These are phyloP conservation scores for Rhinogobius similis DNA, from an alignment of 2,113 vertebrate genomes.

Conservation along the genomic window DNA sequence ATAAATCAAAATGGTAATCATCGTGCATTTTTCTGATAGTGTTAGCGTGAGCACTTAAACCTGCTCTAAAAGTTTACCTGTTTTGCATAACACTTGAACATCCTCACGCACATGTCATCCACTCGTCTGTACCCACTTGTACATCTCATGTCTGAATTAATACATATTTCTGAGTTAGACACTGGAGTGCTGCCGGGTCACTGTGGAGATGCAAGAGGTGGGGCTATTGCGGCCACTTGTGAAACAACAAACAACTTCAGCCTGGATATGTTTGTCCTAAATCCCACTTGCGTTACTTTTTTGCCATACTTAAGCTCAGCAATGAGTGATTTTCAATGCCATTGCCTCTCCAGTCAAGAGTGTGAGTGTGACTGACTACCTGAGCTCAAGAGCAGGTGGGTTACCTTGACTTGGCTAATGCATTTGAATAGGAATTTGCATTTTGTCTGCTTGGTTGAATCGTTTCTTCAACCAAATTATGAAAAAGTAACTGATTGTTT, in stretches of 20 bases:
- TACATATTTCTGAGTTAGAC: slow-evolving; percentile 40
- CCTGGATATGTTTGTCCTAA: slow-evolving; percentile 50
- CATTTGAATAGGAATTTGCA: slow-evolving; percentile 48
- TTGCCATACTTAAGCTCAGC: slow-evolving; percentile 50
- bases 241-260: slow-evolving; percentile 74
- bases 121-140: slow-evolving; percentile 53
- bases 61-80: slow-evolving; percentile 51
- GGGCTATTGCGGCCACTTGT: slow-evolving; percentile 66
- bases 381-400: slow-evolving; percentile 40
- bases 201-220: slow-evolving; percentile 43
- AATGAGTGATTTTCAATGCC: slow-evolving; percentile 40
- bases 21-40: not conserved
- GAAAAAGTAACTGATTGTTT: not conserved
- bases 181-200: slow-evolving; percentile 56
- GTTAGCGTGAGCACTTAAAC: slow-evolving; percentile 36
- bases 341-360: slow-evolving; percentile 21
- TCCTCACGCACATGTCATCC: slow-evolving; percentile 43
- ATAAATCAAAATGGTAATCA: not conserved
- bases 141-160: slow-evolving; percentile 40
- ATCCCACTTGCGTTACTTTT: slow-evolving; percentile 26
- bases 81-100: slow-evolving; percentile 63
- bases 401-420: slow-evolving; percentile 40
- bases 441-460: not conserved
- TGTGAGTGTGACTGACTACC: slow-evolving; percentile 33
- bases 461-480: not conserved